phyloP scores from a whole-genome alignment of 2,888 invertebrate species.

The Formica aserva region DNA sequence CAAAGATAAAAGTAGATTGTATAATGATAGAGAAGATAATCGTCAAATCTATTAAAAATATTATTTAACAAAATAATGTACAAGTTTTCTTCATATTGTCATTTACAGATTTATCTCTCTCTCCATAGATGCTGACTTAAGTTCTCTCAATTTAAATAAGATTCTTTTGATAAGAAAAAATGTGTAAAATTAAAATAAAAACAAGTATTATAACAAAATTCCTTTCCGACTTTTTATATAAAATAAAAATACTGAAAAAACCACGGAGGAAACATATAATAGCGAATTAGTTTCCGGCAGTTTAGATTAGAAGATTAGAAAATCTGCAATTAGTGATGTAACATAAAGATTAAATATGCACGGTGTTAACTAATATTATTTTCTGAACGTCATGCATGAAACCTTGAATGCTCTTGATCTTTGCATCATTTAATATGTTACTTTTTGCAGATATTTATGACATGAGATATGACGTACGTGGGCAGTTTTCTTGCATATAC shows the following conservation, averaged over 20 bases:
- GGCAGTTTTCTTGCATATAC: constrained; percentile 9
- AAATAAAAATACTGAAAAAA: neutral
- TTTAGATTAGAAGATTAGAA: neutral
- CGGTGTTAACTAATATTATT: neutral
- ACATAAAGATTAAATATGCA: neutral
- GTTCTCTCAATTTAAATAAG: neutral
- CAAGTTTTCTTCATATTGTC: neutral
- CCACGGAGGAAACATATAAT: neutral
- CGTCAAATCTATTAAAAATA: neutral
- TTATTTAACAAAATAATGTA: neutral
- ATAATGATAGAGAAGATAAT: neutral
- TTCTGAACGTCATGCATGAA: neutral
- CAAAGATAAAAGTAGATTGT: neutral
- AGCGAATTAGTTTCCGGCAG: neutral
- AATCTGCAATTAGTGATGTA: constrained; percentile 1
- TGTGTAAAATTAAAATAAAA: neutral
- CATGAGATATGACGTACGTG: constrained; percentile 32
- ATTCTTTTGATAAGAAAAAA: neutral
- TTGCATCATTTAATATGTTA: constrained; percentile 43
- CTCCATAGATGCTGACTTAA: neutral
- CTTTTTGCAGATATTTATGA: constrained; percentile 51
- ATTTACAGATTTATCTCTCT: neutral
- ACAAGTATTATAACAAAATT: no score
- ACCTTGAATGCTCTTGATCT: constrained; percentile 56
- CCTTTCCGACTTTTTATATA: no score